Base-by-base conservation (phyloP, 1,140 invertebrate species). In the Lerema accius region DNA sequence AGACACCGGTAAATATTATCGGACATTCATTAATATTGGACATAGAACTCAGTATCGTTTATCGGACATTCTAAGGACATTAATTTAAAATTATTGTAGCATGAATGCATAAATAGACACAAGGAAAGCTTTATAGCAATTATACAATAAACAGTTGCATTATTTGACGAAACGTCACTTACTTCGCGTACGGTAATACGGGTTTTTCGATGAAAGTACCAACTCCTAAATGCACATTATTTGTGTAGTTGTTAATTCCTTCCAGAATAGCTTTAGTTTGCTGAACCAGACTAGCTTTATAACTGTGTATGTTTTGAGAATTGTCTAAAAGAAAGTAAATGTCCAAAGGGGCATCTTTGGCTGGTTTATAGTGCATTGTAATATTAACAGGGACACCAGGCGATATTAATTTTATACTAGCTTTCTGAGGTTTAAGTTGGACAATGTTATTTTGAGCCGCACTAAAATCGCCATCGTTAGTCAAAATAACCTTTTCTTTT, bases 171-270 rank as follows among this genome's bases (percentile, higher is more conserved):
- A n/a, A n/a, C n/a, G n/a, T n/a, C n/a, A n/a, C 92, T 86, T 90
- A 93, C 93, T 91, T 91, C 73, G 83, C 94, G 91, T 94, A 98
- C 0, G 97, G 97, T 89, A 96, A 93, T 0, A 94, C 92, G 1
- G 95, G 94, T 90, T 98, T 98, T 73, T 98, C 97, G 0, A 98
- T 94, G 90, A 98, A 98, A 68, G 95, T 97, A 11, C 97, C 97
- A 82, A 98, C 96, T 23, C 97, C 97, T 7, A 98, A 87, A 5
- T 92, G 91, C 74, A 98, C 97, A 80, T 98, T 96, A 14, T 94
- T 94, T 0, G 97, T 98, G 16, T 97, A 94, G 16, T 93, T 93
- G 53, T 88, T 91, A 93, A 98, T 95, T 7, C 91, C 86, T 7
- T 90, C 77, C 6, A 92, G 94, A 42, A 97, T 90, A 9, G 92